Percentiles rank a stretch among this genome's conserved stretches.
These are phyloP conservation scores for Agrilus mali DNA, from an alignment of 2,888 invertebrate genomes.

Conservation along the genomic window DNA sequence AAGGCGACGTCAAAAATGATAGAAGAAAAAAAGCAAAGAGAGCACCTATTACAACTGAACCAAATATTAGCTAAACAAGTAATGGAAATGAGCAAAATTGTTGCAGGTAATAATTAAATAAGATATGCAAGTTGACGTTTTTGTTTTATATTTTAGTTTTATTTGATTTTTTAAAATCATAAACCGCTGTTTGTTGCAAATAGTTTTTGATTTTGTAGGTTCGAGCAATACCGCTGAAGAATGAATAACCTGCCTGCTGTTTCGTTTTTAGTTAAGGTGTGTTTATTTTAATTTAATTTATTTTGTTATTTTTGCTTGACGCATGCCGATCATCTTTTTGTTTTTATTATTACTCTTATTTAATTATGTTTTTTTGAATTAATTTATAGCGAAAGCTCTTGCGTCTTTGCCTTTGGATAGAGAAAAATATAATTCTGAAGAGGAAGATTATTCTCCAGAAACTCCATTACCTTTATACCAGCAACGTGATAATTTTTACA, in stretches of 20 bases:
- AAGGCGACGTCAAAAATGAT: constrained; percentile 35
- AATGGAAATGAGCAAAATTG: constrained; percentile 90
- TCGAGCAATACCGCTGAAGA: constrained; percentile 28
- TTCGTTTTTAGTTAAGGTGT: constrained; percentile 17
- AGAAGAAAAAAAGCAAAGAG: constrained; percentile 77
- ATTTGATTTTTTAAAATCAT: constrained; percentile 5
- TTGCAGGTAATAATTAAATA: constrained; percentile 65
- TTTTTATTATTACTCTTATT: too few species aligned
- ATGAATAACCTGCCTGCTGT: constrained; percentile 20
- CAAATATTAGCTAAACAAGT: constrained; percentile 88
- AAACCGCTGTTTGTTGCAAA: constrained; percentile 12
- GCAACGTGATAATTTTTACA: constrained; percentile 74
- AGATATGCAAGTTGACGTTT: constrained; percentile 12
- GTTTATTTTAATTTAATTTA: constrained; percentile 16
- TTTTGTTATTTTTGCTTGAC: constrained; percentile 31
- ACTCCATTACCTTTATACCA: constrained; percentile 74
- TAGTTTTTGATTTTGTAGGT: constrained; percentile 28
- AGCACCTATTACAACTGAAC: constrained; percentile 80
- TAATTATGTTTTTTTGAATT: neutral
- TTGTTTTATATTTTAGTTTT: constrained; percentile 12
- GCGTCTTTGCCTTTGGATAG: constrained; percentile 51
- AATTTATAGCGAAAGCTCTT: constrained; percentile 49
- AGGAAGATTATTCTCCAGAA: constrained; percentile 62
- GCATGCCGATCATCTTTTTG: constrained; percentile 7
- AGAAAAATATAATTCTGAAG: constrained; percentile 43